A percentile compares a stretch with the other conserved stretches of the same genome.
Evolutionary conservation across 2,888 invertebrate genomes (phyloP).

Genomic region (Alitta virens): DNA sequence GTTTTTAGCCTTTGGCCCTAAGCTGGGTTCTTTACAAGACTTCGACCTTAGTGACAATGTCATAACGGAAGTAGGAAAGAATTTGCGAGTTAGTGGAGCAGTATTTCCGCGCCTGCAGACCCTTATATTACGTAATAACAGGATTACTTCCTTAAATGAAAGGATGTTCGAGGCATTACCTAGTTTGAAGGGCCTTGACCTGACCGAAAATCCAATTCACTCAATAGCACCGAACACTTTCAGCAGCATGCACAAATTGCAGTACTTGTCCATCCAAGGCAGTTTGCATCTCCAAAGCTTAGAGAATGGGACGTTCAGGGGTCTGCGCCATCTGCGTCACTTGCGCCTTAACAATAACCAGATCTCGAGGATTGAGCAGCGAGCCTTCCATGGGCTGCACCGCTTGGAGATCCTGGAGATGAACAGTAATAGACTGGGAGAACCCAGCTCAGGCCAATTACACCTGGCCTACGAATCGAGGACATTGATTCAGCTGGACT

Average conservation of each 20-base stretch:
- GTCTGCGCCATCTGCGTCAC: conserved; percentile 7
- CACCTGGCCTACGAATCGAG: conserved; percentile 1
- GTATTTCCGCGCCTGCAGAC: conserved; percentile 9
- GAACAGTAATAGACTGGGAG: conserved; percentile 12
- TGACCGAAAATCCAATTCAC: conserved; percentile 81
- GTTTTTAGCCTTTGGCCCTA: conserved; percentile 7
- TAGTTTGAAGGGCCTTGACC: conserved; percentile 63
- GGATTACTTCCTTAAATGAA: conserved; percentile 34
- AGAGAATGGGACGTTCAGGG: conserved; percentile 14
- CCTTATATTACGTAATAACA: conserved; percentile 10
- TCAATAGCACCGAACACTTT: conserved; percentile 9
- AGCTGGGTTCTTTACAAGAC: neutral
- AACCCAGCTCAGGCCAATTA: conserved; percentile 7
- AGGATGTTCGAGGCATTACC: conserved; percentile 65
- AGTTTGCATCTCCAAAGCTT: conserved; percentile 8
- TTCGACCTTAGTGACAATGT: conserved; percentile 15
- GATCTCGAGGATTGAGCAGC: conserved; percentile 2
- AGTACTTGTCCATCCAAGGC: conserved; percentile 5
- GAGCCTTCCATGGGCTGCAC: conserved; percentile 13
- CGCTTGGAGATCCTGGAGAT: conserved; percentile 11
- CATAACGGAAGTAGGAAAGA: neutral
- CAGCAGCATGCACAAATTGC: conserved; percentile 3
- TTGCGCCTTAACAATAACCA: conserved; percentile 14
- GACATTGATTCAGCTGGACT: neutral
- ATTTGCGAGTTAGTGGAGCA: neutral